Base-by-base conservation (phyloP, 2,113 vertebrate species). In the Passerina amoena region DNA sequence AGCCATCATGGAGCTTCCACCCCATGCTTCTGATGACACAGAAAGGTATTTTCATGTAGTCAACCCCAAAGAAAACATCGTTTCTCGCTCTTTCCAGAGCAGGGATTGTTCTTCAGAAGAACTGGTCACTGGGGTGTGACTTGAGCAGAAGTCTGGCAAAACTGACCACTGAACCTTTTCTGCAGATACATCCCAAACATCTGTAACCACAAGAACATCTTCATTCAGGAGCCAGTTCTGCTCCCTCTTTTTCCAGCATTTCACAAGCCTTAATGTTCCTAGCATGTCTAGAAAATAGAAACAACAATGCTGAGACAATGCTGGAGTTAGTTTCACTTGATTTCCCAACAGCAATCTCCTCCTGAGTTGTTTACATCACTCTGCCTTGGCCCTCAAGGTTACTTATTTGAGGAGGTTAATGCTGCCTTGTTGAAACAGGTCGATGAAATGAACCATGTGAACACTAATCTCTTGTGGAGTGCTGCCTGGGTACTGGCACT, bases 171-270 rank as follows among this genome's bases (percentile, higher is more conserved):
- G 89, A 95, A 82, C 48, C 57, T 92, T 82, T 53, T 48, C 70
- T 86, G 70, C 89, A 69, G 65, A 82, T 47, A 56, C 35, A 53
- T 82, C 48, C 54, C 53, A 72, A 70, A 40, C 11, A 17, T 31
- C 73, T 78, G 35, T 38, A 88, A 78, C 72, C 78, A 45, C 59
- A 82, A 40, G 50, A 91, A 68, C 23, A 50, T 35, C 82, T 87
- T 92, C 2, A 1, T 68, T 72, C 45, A 50, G 0, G 0, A 72
- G 53, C 54, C 33, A 47, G 6, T 0, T 0, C n/a, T 69, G 48
- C 18, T 91, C 63, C 63, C 47, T 73, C 38, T 82, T 92, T 45
- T 71, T 19, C 30, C 66, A 79, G 31, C 23, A 42, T 85, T 95
- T 91, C 79, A 89, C 33, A 82, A 91, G 63, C 42, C 11, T 51